Base-by-base conservation (phyloP, 2,113 vertebrate genomes). In the Misgurnus anguillicaudatus region DNA sequence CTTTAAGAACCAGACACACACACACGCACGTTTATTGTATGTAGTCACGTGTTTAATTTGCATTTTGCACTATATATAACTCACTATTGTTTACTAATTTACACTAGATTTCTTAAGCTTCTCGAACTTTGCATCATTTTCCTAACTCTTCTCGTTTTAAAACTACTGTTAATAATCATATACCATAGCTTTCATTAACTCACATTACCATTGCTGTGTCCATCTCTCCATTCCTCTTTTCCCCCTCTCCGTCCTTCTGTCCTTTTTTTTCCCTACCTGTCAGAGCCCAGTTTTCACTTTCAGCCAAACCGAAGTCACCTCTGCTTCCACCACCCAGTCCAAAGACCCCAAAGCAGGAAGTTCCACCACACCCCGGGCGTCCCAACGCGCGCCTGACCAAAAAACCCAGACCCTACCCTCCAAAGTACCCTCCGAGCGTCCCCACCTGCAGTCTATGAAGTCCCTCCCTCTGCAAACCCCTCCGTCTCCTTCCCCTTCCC, bases 221-320 rank as follows among this genome's bases (percentile, higher is more conserved):
- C 90, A 85, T 83, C 75, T 85, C 83, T 88, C 83, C 86, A 70
- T 87, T 72, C 70, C 62, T 80, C 82, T 85, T 85, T 86, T 80
- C 69, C 83, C 75, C 80, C 78, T 85, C 58, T 24, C 78, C 82
- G 86, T 68, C 17, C 86, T 82, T 85, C 83, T 88, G 80, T 86
- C 80, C 75, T 80, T 78, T 83, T 70, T 84, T 67, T 84, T 69
- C 82, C 80, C 57, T 79, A 31, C 75, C 83, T 83, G 86, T 82
- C 94, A 97, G 95, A 97, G 95, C 91, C 95, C 95, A 10, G 95
- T 94, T 84, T 97, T 95, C 91, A 94, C 93, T 88, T 97, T 95
- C 91, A 96, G 89, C 91, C 95, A 92, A 78, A 89, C 92, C 82
- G 92, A 93, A 83, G 92, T 92, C 85, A 86, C 89, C 71, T 85